Evolutionary conservation across 2,888 invertebrate genomes (phyloP).

Genomic region (Glomeris marginata): DNA sequence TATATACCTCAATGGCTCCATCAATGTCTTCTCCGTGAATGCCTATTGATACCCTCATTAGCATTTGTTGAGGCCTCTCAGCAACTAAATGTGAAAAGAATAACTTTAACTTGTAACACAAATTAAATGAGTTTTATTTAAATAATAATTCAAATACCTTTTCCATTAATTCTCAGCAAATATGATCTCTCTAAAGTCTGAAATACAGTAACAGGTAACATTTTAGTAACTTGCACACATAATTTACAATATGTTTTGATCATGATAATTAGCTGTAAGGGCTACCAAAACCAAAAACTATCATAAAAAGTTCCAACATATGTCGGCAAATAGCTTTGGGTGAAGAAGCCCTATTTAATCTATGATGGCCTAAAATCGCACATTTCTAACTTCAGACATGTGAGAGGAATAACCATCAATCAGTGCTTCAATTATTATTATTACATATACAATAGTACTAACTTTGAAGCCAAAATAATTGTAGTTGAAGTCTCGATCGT

Average conservation of each 20-base stretch:
- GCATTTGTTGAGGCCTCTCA: conserved; percentile 95
- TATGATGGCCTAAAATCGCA: conserved; percentile 12
- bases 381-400: not conserved
- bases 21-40: conserved; percentile 91
- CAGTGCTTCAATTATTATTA: not conserved
- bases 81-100: conserved; percentile 41
- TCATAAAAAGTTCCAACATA: not conserved
- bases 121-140: not conserved
- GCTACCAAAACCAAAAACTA: conserved; percentile 7
- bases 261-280: not conserved
- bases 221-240: not conserved
- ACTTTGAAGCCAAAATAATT: conserved; percentile 97
- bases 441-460: conserved; percentile 4
- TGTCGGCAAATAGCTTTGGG: conserved; percentile 2
- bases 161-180: conserved; percentile 73
- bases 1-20: conserved; percentile 58
- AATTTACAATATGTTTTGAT: not conserved
- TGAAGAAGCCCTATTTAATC: conserved; percentile 9
- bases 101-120: not conserved
- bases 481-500: conserved; percentile 91
- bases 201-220: conserved; percentile 15
- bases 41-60: conserved; percentile 94
- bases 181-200: conserved; percentile 88
- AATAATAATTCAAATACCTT: conserved; percentile 31
- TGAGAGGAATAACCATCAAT: conserved; percentile 10